Evolutionary conservation across 2,113 vertebrate species (phyloP), one percentile per base, ranked within the genome.

Genomic region (Panurus biarmicus): DNA sequence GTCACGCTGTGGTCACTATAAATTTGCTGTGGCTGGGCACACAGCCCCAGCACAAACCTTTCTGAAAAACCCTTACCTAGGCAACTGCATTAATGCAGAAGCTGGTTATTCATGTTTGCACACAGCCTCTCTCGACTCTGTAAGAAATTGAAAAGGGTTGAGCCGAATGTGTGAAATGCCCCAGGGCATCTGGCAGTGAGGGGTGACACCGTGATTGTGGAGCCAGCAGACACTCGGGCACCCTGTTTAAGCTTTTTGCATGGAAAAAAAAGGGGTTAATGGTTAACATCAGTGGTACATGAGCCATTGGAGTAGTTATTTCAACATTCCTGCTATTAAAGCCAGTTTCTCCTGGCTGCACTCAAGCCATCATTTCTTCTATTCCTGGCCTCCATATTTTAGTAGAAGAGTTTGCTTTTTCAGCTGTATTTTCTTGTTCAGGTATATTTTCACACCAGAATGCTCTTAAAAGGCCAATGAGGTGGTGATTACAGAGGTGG

Each of bases 31-130:
- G 79, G 82, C 51, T 83, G 79, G 88, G 71, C 92, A 90, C 1
- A 9, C 62, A 76, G 85, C 82, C 85, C 82, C 67, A 58, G 90
- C 78, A 85, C 45, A 90, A 70, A 73, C 17, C 58, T 88, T 22
- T 86, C n/a, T 84, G 82, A 38, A 85, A 91, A 93, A 31, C 54
- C 64, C 85, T 93, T 83, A 76, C 82, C 85, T 44, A 61, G 69
- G 76, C 73, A 94, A 26, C 65, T 88, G 82, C 67, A 51, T 38
- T 38, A 42, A 31, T 44, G 78, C 67, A 47, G 42, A 60, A 38
- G 24, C 35, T 9, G 15, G 23, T 21, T 48, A 9, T 42, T 40
- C 8, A 1, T 11, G 26, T 18, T 31, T 67, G 67, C 58, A 66
- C 23, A 1, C 45, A 35, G 5, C 16, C 12, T 50, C 44, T 38